Conservation (phyloP, 2,797 vertebrate genomes). For the Hydrocynus forskahlii region DNA sequence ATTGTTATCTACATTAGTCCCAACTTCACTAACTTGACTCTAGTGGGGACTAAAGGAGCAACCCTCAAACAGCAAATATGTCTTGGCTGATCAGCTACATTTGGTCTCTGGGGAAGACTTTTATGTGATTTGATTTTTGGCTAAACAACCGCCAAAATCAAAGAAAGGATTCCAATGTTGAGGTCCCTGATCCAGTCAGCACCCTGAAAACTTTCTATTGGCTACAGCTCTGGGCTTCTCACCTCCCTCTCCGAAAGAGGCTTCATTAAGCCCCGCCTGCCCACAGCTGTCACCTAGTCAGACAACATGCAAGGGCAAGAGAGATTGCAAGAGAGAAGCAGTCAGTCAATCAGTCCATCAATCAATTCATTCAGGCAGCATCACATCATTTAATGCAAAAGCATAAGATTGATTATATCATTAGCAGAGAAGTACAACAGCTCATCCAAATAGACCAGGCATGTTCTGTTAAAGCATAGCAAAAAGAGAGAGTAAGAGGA, state of each 20-base stretch:
- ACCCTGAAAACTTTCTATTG: slow-evolving; percentile 29
- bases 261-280: slow-evolving; percentile 77
- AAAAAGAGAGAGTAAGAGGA: slow-evolving; percentile 52
- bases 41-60: background rate
- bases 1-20: background rate
- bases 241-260: slow-evolving; percentile 79
- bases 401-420: slow-evolving; percentile 45
- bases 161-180: background rate
- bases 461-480: slow-evolving; percentile 73
- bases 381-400: slow-evolving; percentile 58
- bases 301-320: slow-evolving; percentile 82
- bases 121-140: background rate
- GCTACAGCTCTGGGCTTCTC: slow-evolving; percentile 65
- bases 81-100: background rate
- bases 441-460: slow-evolving; percentile 54
- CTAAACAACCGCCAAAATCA: background rate
- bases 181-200: slow-evolving; percentile 46
- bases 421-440: slow-evolving; percentile 44
- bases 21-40: background rate
- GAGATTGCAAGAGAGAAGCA: slow-evolving; percentile 67
- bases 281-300: slow-evolving; percentile 88
- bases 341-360: slow-evolving; percentile 56
- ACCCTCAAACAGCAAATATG: background rate
- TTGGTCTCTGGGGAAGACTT: background rate
- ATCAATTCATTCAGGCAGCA: slow-evolving; percentile 65